Conservation (phyloP, 53 echinoderm and acorn worm species). For the Temnopleurus reevesii region DNA sequence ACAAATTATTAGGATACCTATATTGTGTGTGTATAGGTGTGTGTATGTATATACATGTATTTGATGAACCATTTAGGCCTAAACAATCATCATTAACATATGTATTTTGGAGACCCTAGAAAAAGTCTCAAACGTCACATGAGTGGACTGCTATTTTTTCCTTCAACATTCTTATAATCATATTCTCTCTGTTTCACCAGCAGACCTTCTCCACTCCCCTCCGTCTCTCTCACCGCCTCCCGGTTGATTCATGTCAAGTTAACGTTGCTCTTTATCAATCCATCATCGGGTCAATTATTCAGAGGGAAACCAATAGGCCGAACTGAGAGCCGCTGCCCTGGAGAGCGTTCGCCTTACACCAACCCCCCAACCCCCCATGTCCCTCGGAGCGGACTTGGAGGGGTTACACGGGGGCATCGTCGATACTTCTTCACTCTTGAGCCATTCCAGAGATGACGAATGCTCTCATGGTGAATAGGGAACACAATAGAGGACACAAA, state of each 20-base stretch:
- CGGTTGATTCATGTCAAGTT: slow-evolving; percentile 41
- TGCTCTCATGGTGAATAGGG: background rate
- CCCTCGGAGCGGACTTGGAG: background rate
- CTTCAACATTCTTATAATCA: background rate
- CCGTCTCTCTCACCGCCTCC: background rate
- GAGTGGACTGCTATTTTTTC: background rate
- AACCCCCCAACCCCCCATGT: background rate
- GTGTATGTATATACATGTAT: too few relatives aligned
- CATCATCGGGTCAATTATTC: slow-evolving; percentile 51
- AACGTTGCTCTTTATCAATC: slow-evolving; percentile 34
- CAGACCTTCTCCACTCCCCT: background rate
- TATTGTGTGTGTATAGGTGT: too few relatives aligned
- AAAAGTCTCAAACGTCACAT: background rate
- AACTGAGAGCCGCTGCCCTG: slow-evolving; percentile 42
- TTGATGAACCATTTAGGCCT: too few relatives aligned
- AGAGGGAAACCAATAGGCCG: background rate
- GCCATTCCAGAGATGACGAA: background rate
- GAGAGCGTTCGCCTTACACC: slow-evolving; percentile 36
- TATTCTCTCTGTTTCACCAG: background rate
- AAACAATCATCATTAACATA: background rate
- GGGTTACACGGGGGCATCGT: background rate
- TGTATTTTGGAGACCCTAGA: background rate
- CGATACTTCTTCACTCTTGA: background rate
- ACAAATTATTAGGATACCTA: too few relatives aligned
- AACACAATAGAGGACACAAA: background rate